Evolutionary conservation across 2,113 vertebrate genomes (phyloP).

Genomic region (Malurus cyaneus): DNA sequence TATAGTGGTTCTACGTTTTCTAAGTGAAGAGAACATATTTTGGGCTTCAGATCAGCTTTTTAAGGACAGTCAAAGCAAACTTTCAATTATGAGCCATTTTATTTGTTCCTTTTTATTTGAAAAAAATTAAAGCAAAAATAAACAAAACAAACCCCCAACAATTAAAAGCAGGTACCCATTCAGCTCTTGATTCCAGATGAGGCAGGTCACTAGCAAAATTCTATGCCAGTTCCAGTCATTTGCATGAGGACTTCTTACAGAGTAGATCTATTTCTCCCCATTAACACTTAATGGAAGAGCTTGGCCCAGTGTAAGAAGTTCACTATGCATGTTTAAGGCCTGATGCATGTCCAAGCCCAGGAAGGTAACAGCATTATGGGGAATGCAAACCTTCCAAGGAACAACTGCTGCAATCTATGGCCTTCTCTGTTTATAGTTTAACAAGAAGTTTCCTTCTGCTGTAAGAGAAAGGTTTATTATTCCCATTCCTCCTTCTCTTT

Average conservation of each 20-base stretch:
- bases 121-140: background rate
- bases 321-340: background rate
- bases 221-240: background rate
- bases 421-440: background rate
- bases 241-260: background rate
- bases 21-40: background rate
- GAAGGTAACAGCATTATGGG: no score
- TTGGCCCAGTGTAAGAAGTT: background rate
- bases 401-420: background rate
- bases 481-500: background rate
- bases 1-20: background rate
- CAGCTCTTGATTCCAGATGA: background rate
- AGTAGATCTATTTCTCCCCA: background rate
- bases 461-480: background rate
- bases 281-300: background rate
- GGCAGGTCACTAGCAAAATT: background rate
- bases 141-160: background rate
- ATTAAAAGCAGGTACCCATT: background rate
- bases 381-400: background rate
- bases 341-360: background rate
- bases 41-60: background rate
- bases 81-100: background rate
- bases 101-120: background rate
- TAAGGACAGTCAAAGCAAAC: background rate
- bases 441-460: background rate